phyloP scores from a whole-genome alignment of 2,113 vertebrate species.

The Corydoras maculifer region DNA sequence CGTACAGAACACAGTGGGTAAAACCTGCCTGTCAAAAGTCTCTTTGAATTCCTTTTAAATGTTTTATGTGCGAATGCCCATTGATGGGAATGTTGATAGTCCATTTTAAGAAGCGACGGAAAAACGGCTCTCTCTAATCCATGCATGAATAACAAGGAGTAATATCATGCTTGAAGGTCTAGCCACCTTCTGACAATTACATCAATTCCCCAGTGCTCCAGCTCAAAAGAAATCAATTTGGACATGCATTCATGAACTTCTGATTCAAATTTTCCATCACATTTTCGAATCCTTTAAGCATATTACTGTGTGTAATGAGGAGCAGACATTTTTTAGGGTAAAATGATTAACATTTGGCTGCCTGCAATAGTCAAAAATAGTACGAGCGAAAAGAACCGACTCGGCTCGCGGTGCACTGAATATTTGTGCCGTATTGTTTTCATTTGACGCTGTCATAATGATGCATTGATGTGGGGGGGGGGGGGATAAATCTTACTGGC shows the following conservation, averaged over 20 bases:
- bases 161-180: conserved; percentile 67
- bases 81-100: conserved; percentile 13
- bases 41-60: conserved; percentile 5
- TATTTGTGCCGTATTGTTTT: background rate
- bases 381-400: background rate
- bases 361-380: conserved; percentile 3
- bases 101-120: conserved; percentile 61
- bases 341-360: conserved; percentile 13
- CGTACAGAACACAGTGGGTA: too few relatives aligned
- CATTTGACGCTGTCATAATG: background rate
- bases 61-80: conserved; percentile 13
- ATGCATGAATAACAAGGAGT: conserved; percentile 66
- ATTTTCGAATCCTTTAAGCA: conserved; percentile 21
- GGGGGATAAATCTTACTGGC: background rate
- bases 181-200: conserved; percentile 61
- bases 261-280: conserved; percentile 24
- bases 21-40: background rate
- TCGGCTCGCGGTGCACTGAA: background rate
- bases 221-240: conserved; percentile 57
- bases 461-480: background rate
- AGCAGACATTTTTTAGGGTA: conserved; percentile 16
- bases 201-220: conserved; percentile 57
- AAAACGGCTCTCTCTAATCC: conserved; percentile 57
- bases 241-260: conserved; percentile 45
- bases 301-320: conserved; percentile 16